Percentiles rank a stretch among this genome's conserved stretches.
Evolutionary conservation across 2,113 vertebrate species (phyloP).

Genomic region (Ancistrus triradiatus): DNA sequence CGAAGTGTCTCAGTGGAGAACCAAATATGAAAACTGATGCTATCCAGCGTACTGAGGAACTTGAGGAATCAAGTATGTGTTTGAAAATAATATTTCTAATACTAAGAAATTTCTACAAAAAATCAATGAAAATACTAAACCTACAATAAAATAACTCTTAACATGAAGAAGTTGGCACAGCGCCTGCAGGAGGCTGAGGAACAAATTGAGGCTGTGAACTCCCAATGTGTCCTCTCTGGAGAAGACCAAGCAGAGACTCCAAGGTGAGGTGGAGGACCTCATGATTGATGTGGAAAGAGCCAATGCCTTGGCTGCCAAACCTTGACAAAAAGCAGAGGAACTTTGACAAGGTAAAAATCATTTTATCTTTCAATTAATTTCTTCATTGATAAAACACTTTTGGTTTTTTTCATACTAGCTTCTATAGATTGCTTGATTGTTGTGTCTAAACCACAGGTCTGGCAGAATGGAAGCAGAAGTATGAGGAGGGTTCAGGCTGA

Average conservation of each 20-base stretch:
- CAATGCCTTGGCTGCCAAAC: conserved; percentile 62
- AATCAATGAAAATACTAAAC: background rate
- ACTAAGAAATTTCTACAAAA: background rate
- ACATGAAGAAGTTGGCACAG: conserved; percentile 69
- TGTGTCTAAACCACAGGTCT: conserved; percentile 23
- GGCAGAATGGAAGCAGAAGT: conserved; percentile 44
- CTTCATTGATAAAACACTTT: too few relatives aligned
- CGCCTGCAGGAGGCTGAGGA: conserved; percentile 78
- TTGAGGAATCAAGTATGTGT: conserved; percentile 63
- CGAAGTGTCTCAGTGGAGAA: conserved; percentile 70
- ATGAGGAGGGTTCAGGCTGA: conserved; percentile 59
- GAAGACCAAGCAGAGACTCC: conserved; percentile 78
- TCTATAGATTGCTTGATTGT: background rate
- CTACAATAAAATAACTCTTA: background rate
- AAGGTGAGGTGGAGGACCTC: conserved; percentile 64
- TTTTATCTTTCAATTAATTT: too few relatives aligned
- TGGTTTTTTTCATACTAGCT: background rate
- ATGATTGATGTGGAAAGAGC: conserved; percentile 63
- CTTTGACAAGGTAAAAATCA: conserved; percentile 71
- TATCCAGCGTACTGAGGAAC: conserved; percentile 65
- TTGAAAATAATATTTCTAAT: background rate
- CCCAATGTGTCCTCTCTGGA: conserved; percentile 83
- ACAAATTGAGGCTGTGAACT: conserved; percentile 70
- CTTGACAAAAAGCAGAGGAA: conserved; percentile 72
- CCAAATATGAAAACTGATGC: conserved; percentile 68